These are phyloP conservation scores for Bhutanitis thaidina DNA, from an alignment of 2,888 invertebrate species.

Conservation along the genomic window DNA sequence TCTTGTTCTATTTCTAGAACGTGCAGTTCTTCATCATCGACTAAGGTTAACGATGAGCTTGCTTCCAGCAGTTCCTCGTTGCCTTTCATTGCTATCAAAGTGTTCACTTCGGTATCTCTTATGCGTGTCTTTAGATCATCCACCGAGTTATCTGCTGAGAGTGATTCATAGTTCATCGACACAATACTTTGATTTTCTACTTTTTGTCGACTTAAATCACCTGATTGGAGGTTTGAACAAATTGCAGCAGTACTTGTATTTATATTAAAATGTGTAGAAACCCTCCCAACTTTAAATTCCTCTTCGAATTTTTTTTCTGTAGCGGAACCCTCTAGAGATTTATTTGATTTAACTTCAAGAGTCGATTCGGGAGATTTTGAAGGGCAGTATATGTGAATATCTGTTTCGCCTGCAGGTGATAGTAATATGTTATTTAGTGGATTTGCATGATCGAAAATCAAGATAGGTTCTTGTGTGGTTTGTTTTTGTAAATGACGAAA, in stretches of 20 bases:
- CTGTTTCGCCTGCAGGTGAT: slow-evolving; percentile 22
- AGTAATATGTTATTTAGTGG: slow-evolving; percentile 61
- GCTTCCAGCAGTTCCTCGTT: slow-evolving; percentile 50
- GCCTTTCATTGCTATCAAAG: slow-evolving; percentile 55
- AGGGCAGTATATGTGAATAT: slow-evolving; percentile 10
- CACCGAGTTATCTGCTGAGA: slow-evolving; percentile 29
- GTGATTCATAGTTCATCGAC: slow-evolving; percentile 31
- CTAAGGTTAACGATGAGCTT: slow-evolving; percentile 55
- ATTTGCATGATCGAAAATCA: slow-evolving; percentile 57
- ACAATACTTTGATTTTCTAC: slow-evolving; percentile 23
- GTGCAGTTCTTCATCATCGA: slow-evolving; percentile 43
- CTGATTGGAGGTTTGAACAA: neutral
- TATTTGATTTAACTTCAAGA: neutral
- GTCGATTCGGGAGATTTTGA: neutral
- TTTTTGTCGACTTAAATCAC: slow-evolving; percentile 2
- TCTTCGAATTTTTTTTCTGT: neutral
- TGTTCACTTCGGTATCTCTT: slow-evolving; percentile 50
- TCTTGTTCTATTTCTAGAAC: slow-evolving; percentile 30
- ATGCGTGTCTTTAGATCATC: slow-evolving; percentile 30
- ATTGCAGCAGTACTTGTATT: neutral
- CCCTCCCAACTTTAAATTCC: neutral
- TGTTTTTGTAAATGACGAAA: neutral
- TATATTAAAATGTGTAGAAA: slow-evolving; percentile 9
- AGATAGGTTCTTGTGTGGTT: slow-evolving; percentile 22
- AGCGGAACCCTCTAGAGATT: neutral